phyloP scores from a whole-genome alignment of 1,140 invertebrate species.

The Leptinotarsa defecta region DNA sequence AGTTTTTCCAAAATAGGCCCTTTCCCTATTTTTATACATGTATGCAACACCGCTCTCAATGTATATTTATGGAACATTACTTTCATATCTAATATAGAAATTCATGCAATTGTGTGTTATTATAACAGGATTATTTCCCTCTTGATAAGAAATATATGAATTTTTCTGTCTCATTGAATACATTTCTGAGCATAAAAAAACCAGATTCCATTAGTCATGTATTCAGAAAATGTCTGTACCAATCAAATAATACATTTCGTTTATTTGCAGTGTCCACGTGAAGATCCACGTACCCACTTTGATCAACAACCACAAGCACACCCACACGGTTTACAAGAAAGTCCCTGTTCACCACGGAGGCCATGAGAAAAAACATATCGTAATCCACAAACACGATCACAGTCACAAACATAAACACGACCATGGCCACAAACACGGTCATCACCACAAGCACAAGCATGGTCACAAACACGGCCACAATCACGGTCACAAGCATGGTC shows the following conservation, averaged over 20 bases:
- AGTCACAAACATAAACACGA: slow-evolving; percentile 12
- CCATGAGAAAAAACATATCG: slow-evolving; percentile 32
- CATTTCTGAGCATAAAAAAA: too few species aligned
- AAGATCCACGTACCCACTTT: slow-evolving; percentile 35
- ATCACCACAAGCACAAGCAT: slow-evolving; percentile 34
- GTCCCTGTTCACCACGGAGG: slow-evolving; percentile 7
- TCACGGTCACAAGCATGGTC: slow-evolving; percentile 22
- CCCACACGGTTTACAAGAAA: slow-evolving; percentile 33
- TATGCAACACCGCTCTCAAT: background rate
- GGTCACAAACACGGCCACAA: slow-evolving; percentile 12
- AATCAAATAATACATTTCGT: background rate
- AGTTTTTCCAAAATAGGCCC: too few species aligned
- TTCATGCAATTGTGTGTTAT: background rate
- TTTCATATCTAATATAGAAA: background rate
- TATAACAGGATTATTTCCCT: too few species aligned
- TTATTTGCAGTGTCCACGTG: slow-evolving; percentile 35
- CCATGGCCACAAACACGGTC: slow-evolving; percentile 14
- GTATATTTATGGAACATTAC: background rate
- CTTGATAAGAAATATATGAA: too few species aligned
- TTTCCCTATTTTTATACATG: too few species aligned
- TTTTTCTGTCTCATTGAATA: too few species aligned
- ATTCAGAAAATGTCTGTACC: background rate
- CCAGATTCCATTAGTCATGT: too few species aligned
- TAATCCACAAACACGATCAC: slow-evolving; percentile 36
- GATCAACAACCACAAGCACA: slow-evolving; percentile 34